Base-by-base conservation (phyloP, 2,113 vertebrate species). In the Xenopus laevis region DNA sequence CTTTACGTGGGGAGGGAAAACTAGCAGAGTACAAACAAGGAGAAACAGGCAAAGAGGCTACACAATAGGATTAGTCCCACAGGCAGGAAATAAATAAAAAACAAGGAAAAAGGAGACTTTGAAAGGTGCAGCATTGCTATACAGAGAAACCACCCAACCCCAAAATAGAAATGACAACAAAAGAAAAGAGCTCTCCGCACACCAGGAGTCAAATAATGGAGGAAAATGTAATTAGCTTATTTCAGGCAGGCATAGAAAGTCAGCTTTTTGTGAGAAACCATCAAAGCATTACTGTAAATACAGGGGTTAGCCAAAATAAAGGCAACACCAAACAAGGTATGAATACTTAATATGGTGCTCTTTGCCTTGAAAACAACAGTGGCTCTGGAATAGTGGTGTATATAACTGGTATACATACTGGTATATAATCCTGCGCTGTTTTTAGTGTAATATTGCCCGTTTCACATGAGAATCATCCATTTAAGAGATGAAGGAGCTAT, bases 101-200 rank as follows among this genome's bases (percentile, higher is more conserved):
- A 27, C 17, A 27, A 73, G 20, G 57, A 65, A 75, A 57, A 77
- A 64, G 69, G 72, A 76, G 74, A 47, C 62, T 68, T 30, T 70
- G 33, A 70, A 46, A 68, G 55, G 53, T 68, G 64, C 55, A 70
- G 18, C 47, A 59, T 13, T 57, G 17, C 66, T 77, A 64, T 70
- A 77, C 47, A 77, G 66, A 57, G 53, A 77, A 77, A 77, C 40
- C 74, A 77, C 46, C 74, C 66, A 77, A 77, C 74, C 74, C 74
- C 52, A 77, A 77, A 77, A 70, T 64, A 70, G 58, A 60, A 45
- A 46, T 55, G 5, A 20, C 63, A 68, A 73, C 71, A 73, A 73
- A 73, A 63, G 50, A 55, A 27, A 67, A 47, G 67, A 45, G 67
- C 63, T 57, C 59, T 77, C n/a, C 5, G 12, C 74, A 63, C 74